A percentile compares a stretch with the other conserved stretches of the same genome.
Conservation (phyloP, 2,113 vertebrate species). For the Heliornis fulica region DNA sequence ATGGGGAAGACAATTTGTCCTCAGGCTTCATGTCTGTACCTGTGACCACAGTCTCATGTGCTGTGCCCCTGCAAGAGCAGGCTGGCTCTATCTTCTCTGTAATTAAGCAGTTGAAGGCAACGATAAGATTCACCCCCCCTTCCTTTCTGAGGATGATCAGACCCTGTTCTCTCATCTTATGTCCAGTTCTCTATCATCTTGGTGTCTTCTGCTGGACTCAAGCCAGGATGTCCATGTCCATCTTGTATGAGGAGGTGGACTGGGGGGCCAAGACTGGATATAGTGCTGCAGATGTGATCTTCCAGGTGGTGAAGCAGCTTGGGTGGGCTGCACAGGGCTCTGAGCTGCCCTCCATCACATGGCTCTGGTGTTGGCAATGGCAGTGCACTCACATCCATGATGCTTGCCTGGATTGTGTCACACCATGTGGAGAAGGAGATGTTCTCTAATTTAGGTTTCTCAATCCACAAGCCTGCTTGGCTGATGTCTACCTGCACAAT, state of each 20-base stretch:
- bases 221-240: not conserved
- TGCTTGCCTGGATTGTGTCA: not conserved
- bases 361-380: not conserved
- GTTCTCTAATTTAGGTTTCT: not conserved
- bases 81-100: not conserved
- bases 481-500: not conserved
- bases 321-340: not conserved
- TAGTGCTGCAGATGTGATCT: not conserved
- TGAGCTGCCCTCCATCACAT: not conserved
- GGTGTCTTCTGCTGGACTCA: not conserved
- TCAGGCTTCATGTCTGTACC: not conserved
- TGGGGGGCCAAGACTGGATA: rapidly evolving
- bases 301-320: not conserved
- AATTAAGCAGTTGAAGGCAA: not conserved
- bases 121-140: too few species aligned
- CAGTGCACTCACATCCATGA: not conserved
- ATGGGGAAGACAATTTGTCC: not conserved
- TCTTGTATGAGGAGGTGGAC: not conserved
- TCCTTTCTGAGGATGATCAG: not conserved
- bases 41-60: not conserved
- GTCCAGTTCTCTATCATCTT: not conserved
- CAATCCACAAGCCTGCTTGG: rapidly evolving
- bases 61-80: not conserved
- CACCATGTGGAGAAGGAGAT: not conserved
- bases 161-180: not conserved